Base-by-base conservation (phyloP, 2,113 vertebrate genomes). In the Hippolais icterina region DNA sequence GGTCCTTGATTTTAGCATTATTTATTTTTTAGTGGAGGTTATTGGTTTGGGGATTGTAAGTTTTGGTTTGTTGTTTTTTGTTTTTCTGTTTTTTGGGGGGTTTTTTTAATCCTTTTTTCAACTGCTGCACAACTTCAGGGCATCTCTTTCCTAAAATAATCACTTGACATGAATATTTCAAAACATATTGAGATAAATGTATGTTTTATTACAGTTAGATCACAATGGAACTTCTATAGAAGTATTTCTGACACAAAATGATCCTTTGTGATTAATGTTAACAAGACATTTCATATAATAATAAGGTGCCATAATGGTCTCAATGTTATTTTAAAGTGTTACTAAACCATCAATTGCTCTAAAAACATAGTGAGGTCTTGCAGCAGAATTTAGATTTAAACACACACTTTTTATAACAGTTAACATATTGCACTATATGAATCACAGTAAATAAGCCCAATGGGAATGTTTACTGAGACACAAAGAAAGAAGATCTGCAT, bases 241-340 rank as follows among this genome's bases (percentile, higher is more conserved):
- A 89, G 68, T 49, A 88, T 80, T 97, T 94, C 59, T 80, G 94
- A 93, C 90, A 95, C 57, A 91, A 89, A 97, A 92, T 56, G 50
- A 96, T 91, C 74, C 72, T 85, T 25, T 56, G 57, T 97, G 97
- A 97, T 95, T 96, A 96, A 98, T 91, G 93, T 59, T 96, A 95
- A 97, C 90, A 86, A 94, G 96, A 94, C 68, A 91, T 91, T 93
- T 93, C 84, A 80, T 94, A 80, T 54, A 63, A 94, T 96, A 94
- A 87, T 94, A 96, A 97, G 93, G 88, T 90, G 80, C 93, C 92
- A 95, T 94, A 93, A 98, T 88, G 91, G 96, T 95, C 94, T 50
- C 28, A 89, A 78, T 87, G 96, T 97, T 97, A 97, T 96, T 98
- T 95, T 96, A 86, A 97, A 98, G 90, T 89, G 93, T 96, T 96